These are phyloP conservation scores for Neuroterus valhalla DNA, from an alignment of 1,140 invertebrate genomes.

Conservation along the genomic window DNA sequence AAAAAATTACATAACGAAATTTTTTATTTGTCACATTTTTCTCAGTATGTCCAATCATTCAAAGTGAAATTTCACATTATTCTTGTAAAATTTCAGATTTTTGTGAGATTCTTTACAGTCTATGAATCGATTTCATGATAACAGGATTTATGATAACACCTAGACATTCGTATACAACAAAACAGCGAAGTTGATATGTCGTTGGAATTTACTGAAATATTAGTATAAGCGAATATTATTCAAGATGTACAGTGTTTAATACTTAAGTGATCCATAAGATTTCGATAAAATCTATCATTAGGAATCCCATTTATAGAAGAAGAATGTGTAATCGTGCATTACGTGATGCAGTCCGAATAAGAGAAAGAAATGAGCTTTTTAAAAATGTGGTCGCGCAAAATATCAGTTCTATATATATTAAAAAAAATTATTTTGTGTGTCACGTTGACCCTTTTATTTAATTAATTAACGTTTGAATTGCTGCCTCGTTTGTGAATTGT, in stretches of 20 bases:
- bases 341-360: not conserved
- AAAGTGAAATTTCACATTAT: no score
- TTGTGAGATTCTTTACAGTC: no score
- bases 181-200: not conserved
- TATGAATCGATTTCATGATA: no score
- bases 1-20: no score
- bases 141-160: no score
- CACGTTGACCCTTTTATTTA: not conserved
- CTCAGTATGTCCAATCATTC: no score
- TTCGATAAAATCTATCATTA: conserved; percentile 15
- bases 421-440: not conserved
- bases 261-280: conserved; percentile 7
- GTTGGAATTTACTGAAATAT: conserved; percentile 14
- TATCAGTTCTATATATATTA: conserved; percentile 7
- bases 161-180: not conserved
- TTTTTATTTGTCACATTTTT: no score
- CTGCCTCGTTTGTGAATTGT: conserved; percentile 22
- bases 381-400: conserved; percentile 23
- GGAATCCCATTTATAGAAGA: not conserved
- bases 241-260: conserved; percentile 23
- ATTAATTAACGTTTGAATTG: not conserved
- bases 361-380: not conserved
- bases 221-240: conserved; percentile 12
- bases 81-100: no score
- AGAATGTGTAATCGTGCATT: conserved; percentile 5